Evolutionary conservation across 64 coral and sea anemone genomes (phyloP).

Genomic region (Hydrozoanthus tunicans): DNA sequence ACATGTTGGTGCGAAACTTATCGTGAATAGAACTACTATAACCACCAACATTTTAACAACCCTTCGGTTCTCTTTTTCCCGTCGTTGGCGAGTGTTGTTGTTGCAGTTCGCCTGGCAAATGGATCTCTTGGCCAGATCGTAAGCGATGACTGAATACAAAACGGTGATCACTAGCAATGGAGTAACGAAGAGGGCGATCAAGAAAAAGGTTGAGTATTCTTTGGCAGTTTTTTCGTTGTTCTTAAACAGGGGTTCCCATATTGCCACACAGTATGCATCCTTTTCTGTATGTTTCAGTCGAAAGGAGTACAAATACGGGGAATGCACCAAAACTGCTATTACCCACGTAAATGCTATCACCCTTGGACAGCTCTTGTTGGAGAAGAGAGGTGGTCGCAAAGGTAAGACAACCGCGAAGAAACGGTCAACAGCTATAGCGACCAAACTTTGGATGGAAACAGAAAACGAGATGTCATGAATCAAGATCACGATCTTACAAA

Average conservation of each 20-base stretch:
- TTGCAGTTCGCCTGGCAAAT: not conserved
- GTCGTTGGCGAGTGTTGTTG: not conserved
- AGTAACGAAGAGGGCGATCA: not conserved
- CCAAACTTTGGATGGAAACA: constrained; percentile 60
- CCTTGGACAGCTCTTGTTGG: not conserved
- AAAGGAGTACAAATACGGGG: constrained; percentile 33
- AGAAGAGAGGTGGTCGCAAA: constrained; percentile 26
- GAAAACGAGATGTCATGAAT: constrained; percentile 46
- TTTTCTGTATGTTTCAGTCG: not conserved
- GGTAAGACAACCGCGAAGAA: constrained; percentile 52
- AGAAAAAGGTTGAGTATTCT: not conserved
- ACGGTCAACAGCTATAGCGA: constrained; percentile 51
- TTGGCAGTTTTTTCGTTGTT: not conserved
- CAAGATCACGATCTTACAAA: constrained; percentile 51
- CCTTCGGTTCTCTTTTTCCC: constrained; percentile 48
- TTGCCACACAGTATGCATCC: not conserved
- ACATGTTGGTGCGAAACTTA: constrained; percentile 35
- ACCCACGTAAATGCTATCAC: constrained; percentile 51
- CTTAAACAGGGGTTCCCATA: constrained; percentile 45
- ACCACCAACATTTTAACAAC: constrained; percentile 27
- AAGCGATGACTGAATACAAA: constrained; percentile 44
- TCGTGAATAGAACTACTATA: not conserved
- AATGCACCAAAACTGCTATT: not conserved
- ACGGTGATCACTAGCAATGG: not conserved
- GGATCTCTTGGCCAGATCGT: constrained; percentile 29